A percentile compares a stretch with the other conserved stretches of the same genome.
phyloP scores from a whole-genome alignment of 2,888 invertebrate species.

The Brenthis ino region DNA sequence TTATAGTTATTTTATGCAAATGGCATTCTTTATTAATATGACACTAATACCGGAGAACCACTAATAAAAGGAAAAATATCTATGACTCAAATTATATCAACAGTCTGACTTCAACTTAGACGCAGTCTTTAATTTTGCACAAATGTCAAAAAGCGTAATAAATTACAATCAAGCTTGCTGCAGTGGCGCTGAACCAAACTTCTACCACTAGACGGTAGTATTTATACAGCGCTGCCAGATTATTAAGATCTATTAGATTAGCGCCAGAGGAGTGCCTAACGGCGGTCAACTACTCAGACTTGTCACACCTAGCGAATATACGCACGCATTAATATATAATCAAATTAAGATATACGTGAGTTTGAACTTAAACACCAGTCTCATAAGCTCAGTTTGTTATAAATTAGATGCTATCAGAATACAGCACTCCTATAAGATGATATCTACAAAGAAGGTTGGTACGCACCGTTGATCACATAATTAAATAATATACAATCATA shows the following conservation, averaged over 20 bases:
- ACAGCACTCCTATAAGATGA: conserved; percentile 1
- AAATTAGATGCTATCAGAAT: not conserved
- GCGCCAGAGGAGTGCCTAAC: conserved; percentile 38
- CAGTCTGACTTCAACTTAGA: conserved; percentile 14
- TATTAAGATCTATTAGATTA: conserved; percentile 33
- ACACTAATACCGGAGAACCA: no score
- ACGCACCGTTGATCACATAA: not conserved
- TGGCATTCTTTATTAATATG: no score
- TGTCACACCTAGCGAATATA: conserved; percentile 34
- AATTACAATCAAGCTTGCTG: conserved; percentile 33
- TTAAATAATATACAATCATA: not conserved
- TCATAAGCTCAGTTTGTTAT: not conserved
- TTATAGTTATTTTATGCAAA: no score
- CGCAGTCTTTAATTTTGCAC: conserved; percentile 26
- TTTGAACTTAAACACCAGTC: conserved; percentile 8
- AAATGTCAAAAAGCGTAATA: conserved; percentile 36
- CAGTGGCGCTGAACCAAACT: conserved; percentile 24
- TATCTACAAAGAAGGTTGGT: not conserved
- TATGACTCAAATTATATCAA: conserved; percentile 23
- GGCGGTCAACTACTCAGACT: conserved; percentile 36
- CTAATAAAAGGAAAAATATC: conserved; percentile 12
- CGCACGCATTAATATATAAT: conserved; percentile 5
- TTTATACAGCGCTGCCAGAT: conserved; percentile 31
- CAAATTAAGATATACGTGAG: conserved; percentile 15
- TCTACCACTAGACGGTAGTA: conserved; percentile 25